phyloP scores from a whole-genome alignment of 2,797 vertebrate species.

The Oreochromis grahami region DNA sequence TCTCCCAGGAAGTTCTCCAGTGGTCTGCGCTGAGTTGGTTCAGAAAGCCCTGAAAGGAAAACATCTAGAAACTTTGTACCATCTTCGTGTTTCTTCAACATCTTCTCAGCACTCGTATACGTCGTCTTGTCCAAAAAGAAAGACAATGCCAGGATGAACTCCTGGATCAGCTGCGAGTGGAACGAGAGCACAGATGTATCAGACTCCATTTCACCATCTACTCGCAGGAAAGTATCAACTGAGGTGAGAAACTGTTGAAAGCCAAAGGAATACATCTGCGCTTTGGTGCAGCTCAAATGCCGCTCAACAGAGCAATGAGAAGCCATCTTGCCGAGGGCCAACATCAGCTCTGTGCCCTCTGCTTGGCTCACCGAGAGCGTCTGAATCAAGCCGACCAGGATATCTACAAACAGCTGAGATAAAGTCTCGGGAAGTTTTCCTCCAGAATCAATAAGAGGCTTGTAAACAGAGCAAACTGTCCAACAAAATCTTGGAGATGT shows the following conservation, averaged over 20 bases:
- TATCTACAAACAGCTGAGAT: constrained; percentile 60
- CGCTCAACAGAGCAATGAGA: constrained; percentile 19
- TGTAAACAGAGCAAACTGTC: constrained; percentile 70
- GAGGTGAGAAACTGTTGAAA: constrained; percentile 23
- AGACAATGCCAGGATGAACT: constrained; percentile 68
- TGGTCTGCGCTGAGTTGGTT: constrained; percentile 41
- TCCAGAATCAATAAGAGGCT: constrained; percentile 33
- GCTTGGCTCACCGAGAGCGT: neutral
- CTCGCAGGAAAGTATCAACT: constrained; percentile 43
- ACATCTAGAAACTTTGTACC: constrained; percentile 44
- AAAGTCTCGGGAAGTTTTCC: constrained; percentile 67
- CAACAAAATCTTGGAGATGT: constrained; percentile 75
- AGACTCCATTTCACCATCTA: constrained; percentile 9
- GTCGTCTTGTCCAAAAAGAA: constrained; percentile 51
- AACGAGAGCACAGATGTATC: constrained; percentile 57
- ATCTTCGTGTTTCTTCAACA: constrained; percentile 28
- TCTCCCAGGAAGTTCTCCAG: constrained; percentile 56
- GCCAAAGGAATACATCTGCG: constrained; percentile 38
- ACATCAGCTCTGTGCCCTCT: constrained; percentile 37
- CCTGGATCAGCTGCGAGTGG: constrained; percentile 58
- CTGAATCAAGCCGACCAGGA: constrained; percentile 51
- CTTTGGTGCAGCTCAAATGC: constrained; percentile 25
- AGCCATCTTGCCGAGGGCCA: constrained; percentile 63
- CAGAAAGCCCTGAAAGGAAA: constrained; percentile 71
- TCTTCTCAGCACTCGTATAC: neutral